Evolutionary conservation across 1,140 invertebrate species (phyloP).

Genomic region (Hylyphantes graminicola): DNA sequence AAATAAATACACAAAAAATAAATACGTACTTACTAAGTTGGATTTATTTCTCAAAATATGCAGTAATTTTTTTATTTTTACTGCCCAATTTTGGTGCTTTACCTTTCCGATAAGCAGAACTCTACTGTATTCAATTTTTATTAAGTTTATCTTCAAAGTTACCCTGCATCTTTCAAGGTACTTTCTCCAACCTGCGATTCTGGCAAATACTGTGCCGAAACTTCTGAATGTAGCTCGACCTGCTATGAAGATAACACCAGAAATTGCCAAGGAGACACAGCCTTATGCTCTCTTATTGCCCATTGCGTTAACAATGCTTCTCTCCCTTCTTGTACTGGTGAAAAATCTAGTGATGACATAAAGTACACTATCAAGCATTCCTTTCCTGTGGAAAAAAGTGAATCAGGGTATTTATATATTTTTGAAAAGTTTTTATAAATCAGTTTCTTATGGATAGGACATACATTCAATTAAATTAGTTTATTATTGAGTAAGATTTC

Average conservation of each 20-base stretch:
- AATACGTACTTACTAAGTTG: too few species aligned
- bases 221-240: slow-evolving; percentile 4
- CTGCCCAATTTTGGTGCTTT: too few species aligned
- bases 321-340: not conserved
- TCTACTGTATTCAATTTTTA: too few species aligned
- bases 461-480: too few species aligned
- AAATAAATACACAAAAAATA: too few species aligned
- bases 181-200: slow-evolving; percentile 39
- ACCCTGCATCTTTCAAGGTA: slow-evolving; percentile 2
- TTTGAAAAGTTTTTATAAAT: not conserved
- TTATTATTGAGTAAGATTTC: too few species aligned
- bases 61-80: too few species aligned
- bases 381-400: slow-evolving; percentile 1
- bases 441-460: too few species aligned
- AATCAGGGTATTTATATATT: slow-evolving; percentile 3
- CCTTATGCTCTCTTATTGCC: slow-evolving; percentile 21
- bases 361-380: slow-evolving; percentile 9
- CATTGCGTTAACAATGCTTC: slow-evolving; percentile 25
- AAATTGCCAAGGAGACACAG: not conserved
- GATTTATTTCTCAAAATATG: too few species aligned
- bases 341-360: not conserved
- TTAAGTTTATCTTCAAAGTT: not conserved
- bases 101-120: too few species aligned
- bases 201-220: slow-evolving; percentile 22
- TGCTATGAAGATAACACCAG: slow-evolving; percentile 3